phyloP scores from a whole-genome alignment of 1,140 invertebrate genomes.

The Sesamia nonagrioides region DNA sequence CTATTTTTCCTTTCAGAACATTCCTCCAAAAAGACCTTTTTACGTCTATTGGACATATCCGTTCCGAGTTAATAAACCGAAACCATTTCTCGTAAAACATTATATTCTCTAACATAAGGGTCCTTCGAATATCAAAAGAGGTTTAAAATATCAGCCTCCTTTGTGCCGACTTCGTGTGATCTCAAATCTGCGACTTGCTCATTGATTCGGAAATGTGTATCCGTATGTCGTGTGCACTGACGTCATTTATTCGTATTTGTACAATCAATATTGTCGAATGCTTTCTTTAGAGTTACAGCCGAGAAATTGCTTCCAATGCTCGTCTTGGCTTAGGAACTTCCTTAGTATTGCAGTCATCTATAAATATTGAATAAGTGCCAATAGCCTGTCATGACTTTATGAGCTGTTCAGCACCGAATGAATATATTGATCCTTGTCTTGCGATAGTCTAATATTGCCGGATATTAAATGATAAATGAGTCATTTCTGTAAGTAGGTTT shows the following conservation, averaged over 20 bases:
- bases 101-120: neutral
- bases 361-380: neutral
- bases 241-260: conserved; percentile 33
- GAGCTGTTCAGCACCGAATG: neutral
- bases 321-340: neutral
- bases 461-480: neutral
- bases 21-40: neutral
- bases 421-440: neutral
- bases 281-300: neutral
- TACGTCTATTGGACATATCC: conserved; percentile 3
- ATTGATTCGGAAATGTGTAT: conserved; percentile 41
- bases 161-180: conserved; percentile 33
- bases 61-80: conserved; percentile 21
- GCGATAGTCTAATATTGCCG: neutral
- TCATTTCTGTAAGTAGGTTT: too few species aligned
- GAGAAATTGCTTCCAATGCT: conserved; percentile 19
- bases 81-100: conserved; percentile 8
- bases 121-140: conserved; percentile 22
- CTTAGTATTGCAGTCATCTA: neutral
- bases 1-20: neutral
- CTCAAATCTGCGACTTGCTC: conserved; percentile 31
- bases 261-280: conserved; percentile 22
- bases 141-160: conserved; percentile 44
- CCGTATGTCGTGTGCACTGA: conserved; percentile 19
- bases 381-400: neutral